Conservation (phyloP, 2,113 vertebrate genomes). For the Talpa occidentalis region DNA sequence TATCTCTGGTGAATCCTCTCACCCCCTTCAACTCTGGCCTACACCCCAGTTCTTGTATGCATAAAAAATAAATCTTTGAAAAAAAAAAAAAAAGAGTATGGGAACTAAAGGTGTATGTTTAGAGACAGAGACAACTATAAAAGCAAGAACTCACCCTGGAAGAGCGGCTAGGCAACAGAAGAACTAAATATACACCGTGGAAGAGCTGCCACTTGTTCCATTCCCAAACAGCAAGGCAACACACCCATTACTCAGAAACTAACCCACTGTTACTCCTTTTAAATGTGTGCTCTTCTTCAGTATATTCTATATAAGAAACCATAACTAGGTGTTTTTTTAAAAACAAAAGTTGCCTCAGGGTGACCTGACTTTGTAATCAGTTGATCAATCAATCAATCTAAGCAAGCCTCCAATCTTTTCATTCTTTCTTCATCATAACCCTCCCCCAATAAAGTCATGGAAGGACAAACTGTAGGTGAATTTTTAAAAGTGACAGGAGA, state of each 20-base stretch:
- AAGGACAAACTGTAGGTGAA: conserved; percentile 46
- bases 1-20: no score
- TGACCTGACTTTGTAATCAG: conserved; percentile 51
- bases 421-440: conserved; percentile 48
- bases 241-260: background rate
- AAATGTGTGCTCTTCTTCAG: background rate
- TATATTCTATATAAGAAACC: background rate
- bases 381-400: conserved; percentile 46
- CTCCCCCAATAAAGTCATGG: conserved; percentile 57
- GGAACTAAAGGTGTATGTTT: conserved; percentile 21
- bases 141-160: conserved; percentile 27
- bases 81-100: background rate
- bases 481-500: background rate
- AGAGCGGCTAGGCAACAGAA: background rate
- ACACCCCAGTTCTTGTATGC: no score
- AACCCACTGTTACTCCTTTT: background rate
- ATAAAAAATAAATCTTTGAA: no score
- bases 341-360: background rate
- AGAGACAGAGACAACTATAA: background rate
- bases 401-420: conserved; percentile 43
- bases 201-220: conserved; percentile 25
- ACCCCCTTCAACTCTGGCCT: no score
- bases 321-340: background rate
- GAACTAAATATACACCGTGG: conserved; percentile 15
- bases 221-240: background rate